Conservation (phyloP, 2,113 vertebrate genomes). For the Tupaia chinensis region DNA sequence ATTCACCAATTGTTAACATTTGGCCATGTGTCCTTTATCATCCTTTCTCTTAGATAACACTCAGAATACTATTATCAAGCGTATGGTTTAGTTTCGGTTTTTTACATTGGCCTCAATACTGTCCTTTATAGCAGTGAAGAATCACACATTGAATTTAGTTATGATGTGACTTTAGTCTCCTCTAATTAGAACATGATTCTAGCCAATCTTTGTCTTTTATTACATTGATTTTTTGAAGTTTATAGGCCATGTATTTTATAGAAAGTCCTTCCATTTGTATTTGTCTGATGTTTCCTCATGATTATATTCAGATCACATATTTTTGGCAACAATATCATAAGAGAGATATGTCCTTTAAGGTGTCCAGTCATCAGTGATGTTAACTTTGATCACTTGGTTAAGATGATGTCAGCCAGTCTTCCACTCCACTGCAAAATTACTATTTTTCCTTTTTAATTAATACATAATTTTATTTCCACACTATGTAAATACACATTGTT, state of each 20-base stretch:
- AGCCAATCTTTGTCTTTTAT: not conserved
- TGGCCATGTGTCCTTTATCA: not conserved
- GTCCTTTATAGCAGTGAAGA: not conserved
- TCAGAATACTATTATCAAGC: not conserved
- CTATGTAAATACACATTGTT: not conserved
- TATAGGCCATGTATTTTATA: not conserved
- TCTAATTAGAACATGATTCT: not conserved
- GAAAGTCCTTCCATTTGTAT: not conserved
- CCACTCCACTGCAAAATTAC: not conserved
- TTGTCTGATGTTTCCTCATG: conserved; percentile 14
- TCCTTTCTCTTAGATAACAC: not conserved
- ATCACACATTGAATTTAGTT: not conserved
- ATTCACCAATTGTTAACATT: not conserved
- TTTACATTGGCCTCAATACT: not conserved
- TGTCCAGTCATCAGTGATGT: not conserved
- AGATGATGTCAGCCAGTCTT: not conserved
- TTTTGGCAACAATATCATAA: not conserved
- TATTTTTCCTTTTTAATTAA: not conserved
- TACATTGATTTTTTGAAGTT: not conserved
- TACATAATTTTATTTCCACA: not conserved
- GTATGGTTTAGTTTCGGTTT: not conserved
- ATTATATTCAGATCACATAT: not conserved
- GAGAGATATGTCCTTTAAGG: not conserved
- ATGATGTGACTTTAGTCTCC: not conserved
- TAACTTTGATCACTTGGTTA: not conserved